A percentile compares a stretch with the other conserved stretches of the same genome.
Evolutionary conservation across 1,140 invertebrate species (phyloP).

Genomic region (Pantala flavescens): DNA sequence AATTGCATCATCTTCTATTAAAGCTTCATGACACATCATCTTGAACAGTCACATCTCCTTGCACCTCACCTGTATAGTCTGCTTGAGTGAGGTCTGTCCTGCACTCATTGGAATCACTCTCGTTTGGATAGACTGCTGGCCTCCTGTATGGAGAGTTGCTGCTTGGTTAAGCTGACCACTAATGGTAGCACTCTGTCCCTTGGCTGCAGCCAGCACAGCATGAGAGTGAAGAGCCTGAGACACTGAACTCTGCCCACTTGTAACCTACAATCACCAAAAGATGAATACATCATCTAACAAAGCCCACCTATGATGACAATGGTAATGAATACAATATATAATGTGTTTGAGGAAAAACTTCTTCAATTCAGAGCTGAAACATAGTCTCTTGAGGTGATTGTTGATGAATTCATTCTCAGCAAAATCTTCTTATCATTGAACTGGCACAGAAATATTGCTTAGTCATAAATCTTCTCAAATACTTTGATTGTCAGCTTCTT

Average conservation of each 20-base stretch:
- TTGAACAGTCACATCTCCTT: not conserved
- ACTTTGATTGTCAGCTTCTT: too few relatives aligned
- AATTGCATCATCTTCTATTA: too few relatives aligned
- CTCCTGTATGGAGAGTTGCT: slow-evolving; percentile 18
- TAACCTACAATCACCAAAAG: slow-evolving; percentile 21
- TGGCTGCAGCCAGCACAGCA: slow-evolving; percentile 28
- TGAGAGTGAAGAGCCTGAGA: slow-evolving; percentile 23
- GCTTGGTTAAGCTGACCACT: not conserved
- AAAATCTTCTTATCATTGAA: too few relatives aligned
- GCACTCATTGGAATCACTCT: slow-evolving; percentile 41
- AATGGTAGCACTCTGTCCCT: slow-evolving; percentile 12
- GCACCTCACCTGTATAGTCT: slow-evolving; percentile 42
- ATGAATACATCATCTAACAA: not conserved
- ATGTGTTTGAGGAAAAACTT: not conserved
- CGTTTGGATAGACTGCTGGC: slow-evolving; percentile 30
- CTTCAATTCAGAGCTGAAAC: not conserved
- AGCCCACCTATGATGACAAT: too few relatives aligned
- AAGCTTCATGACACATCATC: too few relatives aligned
- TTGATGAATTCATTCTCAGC: too few relatives aligned
- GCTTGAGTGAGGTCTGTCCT: slow-evolving; percentile 35
- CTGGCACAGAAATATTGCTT: too few relatives aligned
- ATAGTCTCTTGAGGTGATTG: not conserved
- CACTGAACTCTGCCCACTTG: slow-evolving; percentile 20
- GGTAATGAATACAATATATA: not conserved
- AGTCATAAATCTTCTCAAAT: too few relatives aligned